phyloP scores from a whole-genome alignment of 2,888 invertebrate species.

The Tinea pellionella region DNA sequence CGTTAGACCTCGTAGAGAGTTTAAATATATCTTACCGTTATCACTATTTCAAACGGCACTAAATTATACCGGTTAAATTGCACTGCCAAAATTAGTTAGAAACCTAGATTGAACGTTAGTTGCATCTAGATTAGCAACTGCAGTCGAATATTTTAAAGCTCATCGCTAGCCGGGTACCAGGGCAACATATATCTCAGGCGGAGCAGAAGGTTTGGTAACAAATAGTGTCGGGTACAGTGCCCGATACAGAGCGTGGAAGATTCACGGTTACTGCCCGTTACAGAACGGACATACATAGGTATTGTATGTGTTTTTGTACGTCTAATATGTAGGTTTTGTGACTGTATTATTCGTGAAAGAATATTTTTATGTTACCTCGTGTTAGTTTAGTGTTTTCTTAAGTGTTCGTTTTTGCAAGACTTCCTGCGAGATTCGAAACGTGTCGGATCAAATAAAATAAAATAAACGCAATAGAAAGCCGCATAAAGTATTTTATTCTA shows the following conservation, averaged over 20 bases:
- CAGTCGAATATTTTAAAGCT: slow-evolving; percentile 13
- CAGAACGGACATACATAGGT: slow-evolving; percentile 7
- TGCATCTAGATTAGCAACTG: slow-evolving; percentile 11
- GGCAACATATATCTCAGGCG: slow-evolving; percentile 13
- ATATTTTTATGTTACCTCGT: not conserved
- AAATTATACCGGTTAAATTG: not conserved
- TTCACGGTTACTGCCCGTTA: slow-evolving; percentile 13
- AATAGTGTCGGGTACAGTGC: slow-evolving; percentile 12
- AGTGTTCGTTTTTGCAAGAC: too few species aligned
- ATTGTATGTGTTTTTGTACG: not conserved
- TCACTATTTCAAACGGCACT: not conserved
- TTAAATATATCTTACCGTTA: not conserved
- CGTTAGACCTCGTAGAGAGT: not conserved
- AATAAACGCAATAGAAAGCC: too few species aligned
- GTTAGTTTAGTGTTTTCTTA: too few species aligned
- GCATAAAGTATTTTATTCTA: too few species aligned
- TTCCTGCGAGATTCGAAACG: too few species aligned
- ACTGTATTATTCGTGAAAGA: not conserved
- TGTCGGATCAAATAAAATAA: too few species aligned
- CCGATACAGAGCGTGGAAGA: slow-evolving; percentile 16
- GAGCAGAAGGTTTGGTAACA: slow-evolving; percentile 15
- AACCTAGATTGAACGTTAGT: slow-evolving; percentile 7
- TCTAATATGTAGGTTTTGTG: not conserved
- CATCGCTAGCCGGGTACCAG: slow-evolving; percentile 10
- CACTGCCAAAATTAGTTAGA: slow-evolving; percentile 9